phyloP scores from a whole-genome alignment of 1,140 invertebrate species.

The Paraescarpia echinospica region DNA sequence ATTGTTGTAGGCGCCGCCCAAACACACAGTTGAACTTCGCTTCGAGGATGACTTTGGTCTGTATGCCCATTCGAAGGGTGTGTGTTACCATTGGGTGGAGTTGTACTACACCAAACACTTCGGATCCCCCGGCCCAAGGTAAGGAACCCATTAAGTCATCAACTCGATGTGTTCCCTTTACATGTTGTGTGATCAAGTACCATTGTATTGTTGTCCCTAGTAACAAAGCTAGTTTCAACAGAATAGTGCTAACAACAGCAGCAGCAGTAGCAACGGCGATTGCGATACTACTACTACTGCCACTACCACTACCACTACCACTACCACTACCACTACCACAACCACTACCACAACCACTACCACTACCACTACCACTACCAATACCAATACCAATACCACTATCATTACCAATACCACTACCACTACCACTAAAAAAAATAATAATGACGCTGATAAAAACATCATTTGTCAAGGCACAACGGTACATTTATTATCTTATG shows the following conservation, averaged over 20 bases:
- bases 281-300: too few species aligned
- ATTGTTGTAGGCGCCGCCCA: constrained; percentile 15
- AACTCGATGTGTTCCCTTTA: background rate
- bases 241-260: too few species aligned
- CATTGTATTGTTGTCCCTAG: background rate
- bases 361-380: too few species aligned
- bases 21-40: constrained; percentile 6
- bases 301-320: too few species aligned
- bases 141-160: background rate
- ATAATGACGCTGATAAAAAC: background rate
- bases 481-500: background rate
- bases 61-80: background rate
- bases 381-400: too few species aligned
- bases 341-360: too few species aligned
- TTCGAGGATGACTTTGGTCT: constrained; percentile 25
- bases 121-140: background rate
- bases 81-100: constrained; percentile 38
- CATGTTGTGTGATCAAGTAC: background rate
- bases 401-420: too few species aligned
- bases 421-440: background rate
- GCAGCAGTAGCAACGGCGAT: too few species aligned
- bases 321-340: too few species aligned
- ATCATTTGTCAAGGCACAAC: background rate
- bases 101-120: constrained; percentile 26
- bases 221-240: background rate